Evolutionary conservation across 1,140 invertebrate species (phyloP).

Genomic region (Psix sp.): DNA sequence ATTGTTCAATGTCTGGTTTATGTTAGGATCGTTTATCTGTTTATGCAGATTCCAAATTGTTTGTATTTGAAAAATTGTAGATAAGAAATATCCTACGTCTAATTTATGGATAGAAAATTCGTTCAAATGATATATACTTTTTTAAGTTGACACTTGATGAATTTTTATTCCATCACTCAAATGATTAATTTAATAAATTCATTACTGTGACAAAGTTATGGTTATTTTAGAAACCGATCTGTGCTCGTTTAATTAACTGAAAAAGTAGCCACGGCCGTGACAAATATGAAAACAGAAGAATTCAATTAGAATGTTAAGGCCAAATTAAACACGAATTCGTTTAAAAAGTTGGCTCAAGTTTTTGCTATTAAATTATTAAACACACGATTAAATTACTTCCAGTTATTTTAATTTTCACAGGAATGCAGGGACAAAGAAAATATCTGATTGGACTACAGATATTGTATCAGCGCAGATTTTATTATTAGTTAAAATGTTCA

Average conservation of each 20-base stretch:
- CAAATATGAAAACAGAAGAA: no score
- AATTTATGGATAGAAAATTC: constrained; percentile 4
- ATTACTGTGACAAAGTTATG: no score
- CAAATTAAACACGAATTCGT: no score
- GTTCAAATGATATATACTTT: constrained; percentile 12
- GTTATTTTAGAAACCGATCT: no score
- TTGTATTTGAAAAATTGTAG: constrained; percentile 8
- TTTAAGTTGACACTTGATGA: constrained; percentile 13
- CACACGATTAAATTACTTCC: no score
- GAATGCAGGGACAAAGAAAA: not conserved
- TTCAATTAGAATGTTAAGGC: no score
- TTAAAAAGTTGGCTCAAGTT: no score
- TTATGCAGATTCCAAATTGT: not conserved
- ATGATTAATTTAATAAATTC: not conserved
- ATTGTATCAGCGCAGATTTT: not conserved
- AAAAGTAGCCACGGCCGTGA: no score
- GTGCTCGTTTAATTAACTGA: no score
- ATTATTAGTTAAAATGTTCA: constrained; percentile 26
- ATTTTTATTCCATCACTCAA: constrained; percentile 15
- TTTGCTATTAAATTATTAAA: no score
- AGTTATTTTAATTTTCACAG: not conserved
- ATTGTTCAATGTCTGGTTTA: no score
- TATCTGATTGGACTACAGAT: not conserved
- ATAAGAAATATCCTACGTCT: constrained; percentile 8
- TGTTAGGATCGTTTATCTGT: no score